These are phyloP conservation scores for Simalia tracyae DNA, from an alignment of 2,797 vertebrate genomes.

Conservation along the genomic window DNA sequence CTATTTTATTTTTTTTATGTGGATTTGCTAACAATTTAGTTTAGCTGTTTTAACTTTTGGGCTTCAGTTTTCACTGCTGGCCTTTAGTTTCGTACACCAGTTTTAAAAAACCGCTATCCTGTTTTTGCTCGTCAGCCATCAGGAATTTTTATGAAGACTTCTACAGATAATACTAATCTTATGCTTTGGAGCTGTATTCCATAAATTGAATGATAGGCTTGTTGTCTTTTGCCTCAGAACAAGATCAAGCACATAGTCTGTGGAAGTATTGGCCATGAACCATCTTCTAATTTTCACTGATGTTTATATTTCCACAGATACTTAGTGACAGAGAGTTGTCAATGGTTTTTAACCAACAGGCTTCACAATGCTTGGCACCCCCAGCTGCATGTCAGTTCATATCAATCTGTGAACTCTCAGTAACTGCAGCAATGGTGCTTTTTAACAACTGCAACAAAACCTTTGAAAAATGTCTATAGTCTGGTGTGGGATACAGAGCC, in stretches of 20 bases:
- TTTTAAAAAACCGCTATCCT: not conserved
- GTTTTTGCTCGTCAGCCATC: not conserved
- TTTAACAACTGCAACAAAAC: not conserved
- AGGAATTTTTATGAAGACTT: not conserved
- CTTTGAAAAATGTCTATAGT: not conserved
- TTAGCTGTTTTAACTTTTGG: not conserved
- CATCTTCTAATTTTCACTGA: not conserved
- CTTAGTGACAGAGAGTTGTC: conserved; percentile 50
- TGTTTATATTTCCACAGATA: not conserved
- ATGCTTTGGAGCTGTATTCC: not conserved
- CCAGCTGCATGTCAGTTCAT: conserved; percentile 53
- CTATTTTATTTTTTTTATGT: not conserved
- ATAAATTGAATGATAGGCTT: not conserved
- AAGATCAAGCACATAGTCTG: conserved; percentile 2
- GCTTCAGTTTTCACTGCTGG: not conserved
- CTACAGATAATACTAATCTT: conserved; percentile 3
- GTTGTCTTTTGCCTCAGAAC: conserved; percentile 16
- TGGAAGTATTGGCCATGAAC: not conserved
- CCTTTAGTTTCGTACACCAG: not conserved
- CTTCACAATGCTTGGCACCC: not conserved
- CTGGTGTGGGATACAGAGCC: not conserved
- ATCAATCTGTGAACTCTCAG: rapidly evolving
- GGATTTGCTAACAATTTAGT: not conserved
- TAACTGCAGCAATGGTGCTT: conserved; percentile 7
- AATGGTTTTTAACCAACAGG: conserved; percentile 14